Base-by-base conservation (phyloP, 2,888 invertebrate species). In the Drosophila pullipes region DNA sequence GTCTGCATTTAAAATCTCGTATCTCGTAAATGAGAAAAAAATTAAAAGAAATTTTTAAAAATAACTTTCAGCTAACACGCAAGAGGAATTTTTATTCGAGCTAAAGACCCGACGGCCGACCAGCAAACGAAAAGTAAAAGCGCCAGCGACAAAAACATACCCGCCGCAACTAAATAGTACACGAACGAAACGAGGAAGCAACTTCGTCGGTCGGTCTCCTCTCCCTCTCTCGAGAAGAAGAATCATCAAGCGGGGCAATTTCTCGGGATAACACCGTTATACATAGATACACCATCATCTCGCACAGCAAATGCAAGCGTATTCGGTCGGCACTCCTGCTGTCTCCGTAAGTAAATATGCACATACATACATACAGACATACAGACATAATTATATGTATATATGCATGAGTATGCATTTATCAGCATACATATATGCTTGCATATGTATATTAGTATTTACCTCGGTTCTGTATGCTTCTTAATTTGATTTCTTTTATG, bases 11-110 rank as follows among this genome's bases (percentile, higher is more conserved):
- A 76, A 88, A 78, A 82, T 88, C 76, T 81, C 79, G 80, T 71
- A 80, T 83, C 82, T 82, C 76, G 82, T 74, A 83, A 88, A 73
- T 70, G 74, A 72, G 85, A 82, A 76, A 10, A 79, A 78, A 89
- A 84, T 74, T 81, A 86, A 86, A 85, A 83, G 74, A 85, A 86
- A 84, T 85, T 84, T 93, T 92, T 93, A 92, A 90, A 92, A 92
- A 92, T 92, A 92, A 86, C 92, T 90, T 92, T 92, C 90, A 92
- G 93, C 92, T 91, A 90, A 91, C 91, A 92, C 92, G 90, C 92
- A 91, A 92, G 91, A 90, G 83, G 91, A 91, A 91, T 91, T 92
- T 91, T 85, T 82, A 89, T 86, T 81, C 80, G 82, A 90, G 86
- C 85, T 82, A 83, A 80, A 81, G 86, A 85, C 54, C 74, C 81